Conservation (phyloP, 2,113 vertebrate species). For the Vulpes lagopus region DNA sequence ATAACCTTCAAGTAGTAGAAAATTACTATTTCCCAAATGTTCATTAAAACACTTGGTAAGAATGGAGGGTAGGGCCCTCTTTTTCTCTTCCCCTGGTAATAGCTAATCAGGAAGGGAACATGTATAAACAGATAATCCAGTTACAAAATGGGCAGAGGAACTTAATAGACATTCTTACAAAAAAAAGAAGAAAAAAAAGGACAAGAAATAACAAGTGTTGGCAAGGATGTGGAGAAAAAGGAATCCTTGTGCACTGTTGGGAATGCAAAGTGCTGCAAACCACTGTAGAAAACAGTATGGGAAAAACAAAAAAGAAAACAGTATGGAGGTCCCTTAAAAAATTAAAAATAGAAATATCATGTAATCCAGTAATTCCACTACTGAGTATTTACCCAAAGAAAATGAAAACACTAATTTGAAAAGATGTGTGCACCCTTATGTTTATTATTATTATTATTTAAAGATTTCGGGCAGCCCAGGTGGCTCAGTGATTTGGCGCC, state of each 20-base stretch:
- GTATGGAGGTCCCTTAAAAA: neutral
- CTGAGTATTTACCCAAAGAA: neutral
- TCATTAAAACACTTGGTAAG: neutral
- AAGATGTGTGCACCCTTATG: neutral
- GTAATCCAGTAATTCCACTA: neutral
- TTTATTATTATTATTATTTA: neutral
- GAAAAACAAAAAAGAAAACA: neutral
- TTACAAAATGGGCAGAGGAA: neutral
- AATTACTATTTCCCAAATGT: slow-evolving; percentile 34
- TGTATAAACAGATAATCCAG: neutral
- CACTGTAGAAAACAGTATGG: neutral
- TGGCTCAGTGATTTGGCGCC: no score
- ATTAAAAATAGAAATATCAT: neutral
- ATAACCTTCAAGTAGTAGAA: neutral
- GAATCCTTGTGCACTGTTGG: neutral
- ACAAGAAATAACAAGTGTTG: neutral
- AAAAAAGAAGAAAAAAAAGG: neutral
- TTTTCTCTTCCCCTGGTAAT: neutral
- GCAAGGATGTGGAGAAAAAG: neutral
- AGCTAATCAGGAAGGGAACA: neutral
- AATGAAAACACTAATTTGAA: neutral
- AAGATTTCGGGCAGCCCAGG: no score
- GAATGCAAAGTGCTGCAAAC: neutral
- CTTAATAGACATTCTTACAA: neutral
- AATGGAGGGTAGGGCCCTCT: neutral